Evolutionary conservation across 2,113 vertebrate genomes (phyloP), one percentile per base, ranked within the genome.

Genomic region (Tylochromis polylepis): DNA sequence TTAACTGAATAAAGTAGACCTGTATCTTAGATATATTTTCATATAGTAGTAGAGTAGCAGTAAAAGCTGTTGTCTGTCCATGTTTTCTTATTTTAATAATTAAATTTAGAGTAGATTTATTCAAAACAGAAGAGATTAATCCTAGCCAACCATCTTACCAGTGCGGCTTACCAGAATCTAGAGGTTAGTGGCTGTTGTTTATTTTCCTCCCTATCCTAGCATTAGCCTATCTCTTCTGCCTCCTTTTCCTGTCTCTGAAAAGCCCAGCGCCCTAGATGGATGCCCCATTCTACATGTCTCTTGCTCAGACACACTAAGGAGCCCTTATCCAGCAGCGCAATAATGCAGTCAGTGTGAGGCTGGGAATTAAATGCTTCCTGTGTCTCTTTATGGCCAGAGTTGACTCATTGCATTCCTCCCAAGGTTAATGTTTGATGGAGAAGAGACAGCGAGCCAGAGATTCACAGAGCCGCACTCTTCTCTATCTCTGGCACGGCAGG

Each of bases 301-400:
- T 90, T 18, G 51, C 84, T 90, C 82, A 67, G 87, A 89, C 91
- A 79, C 80, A 95, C 94, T 94, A 77, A 94, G 93, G 91, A 88
- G 82, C 90, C 94, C 92, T 95, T 95, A 94, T 95, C 93, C 94
- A 85, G 83, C 84, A 46, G 92, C 38, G 90, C 87, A 90, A 95
- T 95, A 95, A 95, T 94, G 94, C 93, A 88, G 93, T 87, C 94
- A 94, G 93, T 95, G 95, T 96, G 94, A 94, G 89, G 83, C 92
- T 16, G 75, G 91, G 93, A 93, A 95, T 95, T 90, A 95, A 95
- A 95, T 59, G 94, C 93, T 95, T 95, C 94, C 95, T 95, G 93
- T 96, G 94, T 95, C 88, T 94, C 93, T 96, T 93, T 91, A 91
- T 93, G 87, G 91, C 91, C 90, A 55, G 55, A 91, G 91, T 95